These are phyloP conservation scores for Exocentrus adspersus DNA, from an alignment of 2,888 invertebrate species.

Conservation along the genomic window DNA sequence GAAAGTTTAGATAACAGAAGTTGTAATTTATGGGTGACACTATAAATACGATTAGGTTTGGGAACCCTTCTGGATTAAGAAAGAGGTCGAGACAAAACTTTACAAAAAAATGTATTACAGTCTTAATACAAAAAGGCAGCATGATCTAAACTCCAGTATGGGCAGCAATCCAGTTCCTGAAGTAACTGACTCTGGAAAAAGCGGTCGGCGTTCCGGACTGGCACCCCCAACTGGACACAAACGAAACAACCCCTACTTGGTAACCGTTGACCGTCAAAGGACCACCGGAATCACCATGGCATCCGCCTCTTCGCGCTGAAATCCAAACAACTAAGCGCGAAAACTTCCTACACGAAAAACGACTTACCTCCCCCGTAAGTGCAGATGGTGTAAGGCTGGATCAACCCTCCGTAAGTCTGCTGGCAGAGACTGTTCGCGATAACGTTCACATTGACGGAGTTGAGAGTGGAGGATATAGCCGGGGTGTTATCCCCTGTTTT, in stretches of 20 bases:
- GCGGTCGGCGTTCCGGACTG: conserved; percentile 48
- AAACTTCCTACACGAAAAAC: too few species aligned
- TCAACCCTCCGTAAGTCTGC: conserved; percentile 58
- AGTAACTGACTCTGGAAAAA: conserved; percentile 44
- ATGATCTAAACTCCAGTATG: conserved; percentile 10
- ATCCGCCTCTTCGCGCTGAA: not conserved
- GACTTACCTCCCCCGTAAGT: conserved; percentile 59
- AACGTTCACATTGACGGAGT: conserved; percentile 60
- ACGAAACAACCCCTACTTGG: conserved; percentile 46
- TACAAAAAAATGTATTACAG: too few species aligned
- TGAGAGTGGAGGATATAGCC: conserved; percentile 58
- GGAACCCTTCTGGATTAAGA: too few species aligned
- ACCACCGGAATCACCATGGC: conserved; percentile 41
- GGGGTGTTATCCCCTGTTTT: conserved; percentile 57
- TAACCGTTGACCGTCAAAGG: conserved; percentile 31
- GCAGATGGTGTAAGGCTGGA: conserved; percentile 62
- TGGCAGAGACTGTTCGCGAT: conserved; percentile 63
- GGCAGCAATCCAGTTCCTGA: conserved; percentile 36
- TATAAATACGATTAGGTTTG: too few species aligned
- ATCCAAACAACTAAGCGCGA: too few species aligned
- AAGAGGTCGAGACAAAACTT: too few species aligned
- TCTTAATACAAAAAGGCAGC: too few species aligned
- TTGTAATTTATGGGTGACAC: too few species aligned
- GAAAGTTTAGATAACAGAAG: too few species aligned
- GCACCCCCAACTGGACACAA: conserved; percentile 43